phyloP scores from a whole-genome alignment of 2,113 vertebrate species.

The Patagioenas fasciata region DNA sequence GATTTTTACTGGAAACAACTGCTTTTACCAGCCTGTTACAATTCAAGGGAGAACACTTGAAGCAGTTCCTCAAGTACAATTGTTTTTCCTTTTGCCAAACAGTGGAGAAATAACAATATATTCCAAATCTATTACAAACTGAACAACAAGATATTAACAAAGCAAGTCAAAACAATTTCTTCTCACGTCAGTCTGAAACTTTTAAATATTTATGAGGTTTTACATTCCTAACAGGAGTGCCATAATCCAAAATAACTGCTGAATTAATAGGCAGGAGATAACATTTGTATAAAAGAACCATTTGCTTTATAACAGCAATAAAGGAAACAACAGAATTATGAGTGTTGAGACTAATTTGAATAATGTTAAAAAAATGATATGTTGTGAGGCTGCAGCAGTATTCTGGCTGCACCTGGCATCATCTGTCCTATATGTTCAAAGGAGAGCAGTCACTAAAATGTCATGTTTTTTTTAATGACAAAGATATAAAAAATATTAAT shows the following conservation, averaged over 20 bases:
- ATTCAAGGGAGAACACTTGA: background rate
- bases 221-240: slow-evolving; percentile 71
- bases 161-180: slow-evolving; percentile 73
- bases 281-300: slow-evolving; percentile 80
- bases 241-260: slow-evolving; percentile 78
- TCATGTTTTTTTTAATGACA: slow-evolving; percentile 59
- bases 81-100: background rate
- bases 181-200: slow-evolving; percentile 65
- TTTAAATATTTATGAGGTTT: slow-evolving; percentile 75
- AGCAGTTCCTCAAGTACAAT: slow-evolving; percentile 2
- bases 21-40: background rate
- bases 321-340: slow-evolving; percentile 81
- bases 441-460: slow-evolving; percentile 60
- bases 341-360: slow-evolving; percentile 76
- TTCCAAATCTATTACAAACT: slow-evolving; percentile 50
- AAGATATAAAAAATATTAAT: slow-evolving; percentile 57
- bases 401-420: slow-evolving; percentile 60
- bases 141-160: slow-evolving; percentile 69
- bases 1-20: background rate
- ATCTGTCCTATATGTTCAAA: slow-evolving; percentile 56
- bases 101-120: slow-evolving; percentile 24
- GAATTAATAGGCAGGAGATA: slow-evolving; percentile 81
- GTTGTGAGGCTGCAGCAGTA: slow-evolving; percentile 25
- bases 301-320: slow-evolving; percentile 81
- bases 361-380: slow-evolving; percentile 71